Evolutionary conservation across 2,888 invertebrate genomes (phyloP).

Genomic region (Eilema sororculum): DNA sequence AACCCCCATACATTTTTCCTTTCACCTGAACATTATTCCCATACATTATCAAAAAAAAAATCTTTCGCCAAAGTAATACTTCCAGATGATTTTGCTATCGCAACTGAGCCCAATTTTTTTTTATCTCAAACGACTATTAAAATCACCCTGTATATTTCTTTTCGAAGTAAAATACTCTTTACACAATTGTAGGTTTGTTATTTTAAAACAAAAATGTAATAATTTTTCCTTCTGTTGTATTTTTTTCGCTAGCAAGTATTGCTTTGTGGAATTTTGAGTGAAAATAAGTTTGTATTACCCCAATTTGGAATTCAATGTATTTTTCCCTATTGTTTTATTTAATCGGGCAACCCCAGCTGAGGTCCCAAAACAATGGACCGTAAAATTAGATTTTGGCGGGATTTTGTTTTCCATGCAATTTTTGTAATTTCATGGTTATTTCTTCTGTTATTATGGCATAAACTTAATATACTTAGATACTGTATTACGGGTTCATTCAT

Average conservation of each 20-base stretch:
- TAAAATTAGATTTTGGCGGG: constrained; percentile 1
- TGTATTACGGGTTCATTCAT: too few species aligned
- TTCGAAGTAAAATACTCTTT: not conserved
- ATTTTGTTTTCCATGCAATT: constrained; percentile 2
- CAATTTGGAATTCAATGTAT: not conserved
- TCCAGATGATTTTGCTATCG: too few species aligned
- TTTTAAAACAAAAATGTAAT: not conserved
- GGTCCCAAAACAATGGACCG: not conserved
- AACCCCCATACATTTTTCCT: too few species aligned
- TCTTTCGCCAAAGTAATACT: too few species aligned
- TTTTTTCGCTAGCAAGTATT: not conserved
- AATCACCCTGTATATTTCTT: too few species aligned
- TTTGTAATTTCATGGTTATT: not conserved
- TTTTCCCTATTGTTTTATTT: constrained; percentile 4
- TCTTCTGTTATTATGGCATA: too few species aligned
- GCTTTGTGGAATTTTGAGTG: constrained; percentile 5
- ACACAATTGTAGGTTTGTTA: not conserved
- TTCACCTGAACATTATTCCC: too few species aligned
- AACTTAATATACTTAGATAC: too few species aligned
- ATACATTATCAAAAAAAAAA: too few species aligned
- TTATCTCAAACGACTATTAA: too few species aligned
- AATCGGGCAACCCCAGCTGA: not conserved
- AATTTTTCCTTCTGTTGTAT: constrained; percentile 1
- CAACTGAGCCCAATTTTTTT: too few species aligned
- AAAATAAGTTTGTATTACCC: not conserved